Evolutionary conservation across 1,140 invertebrate genomes (phyloP).

Genomic region (Trichonephila inaurata): DNA sequence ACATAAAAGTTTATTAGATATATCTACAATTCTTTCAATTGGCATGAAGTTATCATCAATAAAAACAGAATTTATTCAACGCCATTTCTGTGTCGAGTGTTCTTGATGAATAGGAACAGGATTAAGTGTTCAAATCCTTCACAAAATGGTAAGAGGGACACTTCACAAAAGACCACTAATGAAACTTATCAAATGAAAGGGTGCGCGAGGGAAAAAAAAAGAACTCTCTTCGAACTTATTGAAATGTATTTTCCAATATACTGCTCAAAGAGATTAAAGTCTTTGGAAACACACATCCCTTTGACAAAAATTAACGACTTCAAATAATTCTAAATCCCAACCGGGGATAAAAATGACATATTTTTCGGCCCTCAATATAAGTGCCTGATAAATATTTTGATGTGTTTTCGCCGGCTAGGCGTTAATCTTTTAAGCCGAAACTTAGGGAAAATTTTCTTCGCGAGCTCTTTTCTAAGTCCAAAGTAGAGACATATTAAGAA

Average conservation of each 20-base stretch:
- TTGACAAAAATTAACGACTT: conserved; percentile 68
- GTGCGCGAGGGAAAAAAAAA: too few species aligned
- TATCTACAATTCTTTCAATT: too few species aligned
- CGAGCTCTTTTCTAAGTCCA: background rate
- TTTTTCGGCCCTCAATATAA: conserved; percentile 47
- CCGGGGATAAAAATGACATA: conserved; percentile 53
- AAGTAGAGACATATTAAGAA: conserved; percentile 74
- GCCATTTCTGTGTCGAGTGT: too few species aligned
- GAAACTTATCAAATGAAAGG: too few species aligned
- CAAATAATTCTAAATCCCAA: conserved; percentile 61
- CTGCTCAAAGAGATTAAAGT: conserved; percentile 67
- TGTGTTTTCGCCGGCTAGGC: conserved; percentile 40
- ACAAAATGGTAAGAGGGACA: too few species aligned
- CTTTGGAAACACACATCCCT: conserved; percentile 42
- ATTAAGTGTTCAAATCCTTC: too few species aligned
- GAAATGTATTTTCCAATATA: conserved; percentile 59
- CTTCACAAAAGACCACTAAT: too few species aligned
- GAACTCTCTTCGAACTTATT: conserved; percentile 16
- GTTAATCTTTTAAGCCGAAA: conserved; percentile 75
- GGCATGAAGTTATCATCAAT: too few species aligned
- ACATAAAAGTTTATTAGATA: too few species aligned
- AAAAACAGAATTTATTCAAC: too few species aligned
- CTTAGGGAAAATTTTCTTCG: conserved; percentile 64
- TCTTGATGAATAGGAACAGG: too few species aligned
- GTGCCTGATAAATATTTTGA: conserved; percentile 75